These are phyloP conservation scores for Xanthorhoe spadicearia DNA, from an alignment of 2,888 invertebrate genomes.

Conservation along the genomic window DNA sequence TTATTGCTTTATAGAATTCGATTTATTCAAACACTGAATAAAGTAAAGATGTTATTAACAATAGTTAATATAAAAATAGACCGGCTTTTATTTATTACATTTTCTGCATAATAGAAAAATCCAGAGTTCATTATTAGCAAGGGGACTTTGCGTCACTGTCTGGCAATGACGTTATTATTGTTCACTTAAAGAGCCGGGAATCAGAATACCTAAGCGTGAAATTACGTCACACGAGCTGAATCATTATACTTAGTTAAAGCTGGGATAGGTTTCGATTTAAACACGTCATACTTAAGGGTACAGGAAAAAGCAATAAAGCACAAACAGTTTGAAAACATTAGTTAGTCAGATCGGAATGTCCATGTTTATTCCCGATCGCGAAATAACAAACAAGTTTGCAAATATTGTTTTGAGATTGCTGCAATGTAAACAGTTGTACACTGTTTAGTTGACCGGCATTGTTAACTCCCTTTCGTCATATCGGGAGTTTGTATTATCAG, in stretches of 20 bases:
- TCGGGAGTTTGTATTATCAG: constrained; percentile 66
- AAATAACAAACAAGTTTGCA: constrained; percentile 22
- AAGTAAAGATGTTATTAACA: no score
- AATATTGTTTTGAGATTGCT: constrained; percentile 18
- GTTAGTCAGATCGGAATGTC: constrained; percentile 19
- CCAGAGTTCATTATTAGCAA: neutral
- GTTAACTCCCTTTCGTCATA: constrained; percentile 56
- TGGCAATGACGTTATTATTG: constrained; percentile 3
- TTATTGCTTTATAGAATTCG: neutral
- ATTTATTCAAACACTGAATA: no score
- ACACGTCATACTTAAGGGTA: constrained; percentile 1
- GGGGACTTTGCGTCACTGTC: neutral
- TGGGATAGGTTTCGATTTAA: neutral
- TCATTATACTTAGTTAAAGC: constrained; percentile 3
- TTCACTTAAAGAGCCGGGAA: neutral
- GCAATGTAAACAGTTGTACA: constrained; percentile 20
- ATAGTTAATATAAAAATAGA: no score
- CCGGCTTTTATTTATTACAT: no score
- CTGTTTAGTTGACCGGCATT: constrained; percentile 30
- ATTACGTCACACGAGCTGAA: constrained; percentile 11
- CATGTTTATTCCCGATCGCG: constrained; percentile 13
- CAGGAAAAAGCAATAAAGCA: constrained; percentile 6
- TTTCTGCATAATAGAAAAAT: neutral
- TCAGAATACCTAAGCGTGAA: neutral
- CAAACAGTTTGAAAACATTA: constrained; percentile 4